Percentiles rank a stretch among this genome's conserved stretches.
Conservation (phyloP, 2,797 vertebrate species). For the Falco novaeseelandiae region DNA sequence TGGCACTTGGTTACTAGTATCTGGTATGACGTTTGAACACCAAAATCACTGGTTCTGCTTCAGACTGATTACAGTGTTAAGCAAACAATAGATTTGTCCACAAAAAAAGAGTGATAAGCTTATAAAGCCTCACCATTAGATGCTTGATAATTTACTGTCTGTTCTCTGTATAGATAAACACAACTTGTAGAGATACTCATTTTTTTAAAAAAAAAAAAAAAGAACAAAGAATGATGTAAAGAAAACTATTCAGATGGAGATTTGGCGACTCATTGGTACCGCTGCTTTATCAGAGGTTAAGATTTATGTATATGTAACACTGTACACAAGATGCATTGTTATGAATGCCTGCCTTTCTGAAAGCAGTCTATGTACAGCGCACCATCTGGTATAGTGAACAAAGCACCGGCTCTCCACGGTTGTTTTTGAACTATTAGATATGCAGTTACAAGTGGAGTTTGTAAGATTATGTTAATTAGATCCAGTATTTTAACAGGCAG, state of each 20-base stretch:
- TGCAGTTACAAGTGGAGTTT: constrained; percentile 28
- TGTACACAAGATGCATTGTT: background rate
- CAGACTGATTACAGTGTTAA: background rate
- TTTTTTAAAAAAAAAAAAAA: background rate
- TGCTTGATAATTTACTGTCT: background rate
- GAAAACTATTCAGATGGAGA: background rate
- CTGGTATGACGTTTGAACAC: background rate
- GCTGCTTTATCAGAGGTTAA: constrained; percentile 14
- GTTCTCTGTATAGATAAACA: background rate
- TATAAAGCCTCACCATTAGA: background rate
- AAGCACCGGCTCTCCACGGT: background rate
- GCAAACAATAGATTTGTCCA: background rate
- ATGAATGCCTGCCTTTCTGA: background rate
- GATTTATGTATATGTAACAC: background rate
- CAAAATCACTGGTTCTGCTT: background rate
- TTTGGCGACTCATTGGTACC: background rate
- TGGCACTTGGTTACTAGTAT: background rate
- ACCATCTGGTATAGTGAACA: background rate
- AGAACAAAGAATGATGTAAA: background rate
- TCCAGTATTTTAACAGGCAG: constrained; percentile 38
- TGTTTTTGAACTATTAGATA: constrained; percentile 40
- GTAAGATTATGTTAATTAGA: constrained; percentile 43
- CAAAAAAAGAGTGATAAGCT: background rate
- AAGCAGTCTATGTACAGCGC: background rate
- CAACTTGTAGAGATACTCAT: background rate